Conservation (phyloP, 2,113 vertebrate genomes). For the Bagarius yarrelli region DNA sequence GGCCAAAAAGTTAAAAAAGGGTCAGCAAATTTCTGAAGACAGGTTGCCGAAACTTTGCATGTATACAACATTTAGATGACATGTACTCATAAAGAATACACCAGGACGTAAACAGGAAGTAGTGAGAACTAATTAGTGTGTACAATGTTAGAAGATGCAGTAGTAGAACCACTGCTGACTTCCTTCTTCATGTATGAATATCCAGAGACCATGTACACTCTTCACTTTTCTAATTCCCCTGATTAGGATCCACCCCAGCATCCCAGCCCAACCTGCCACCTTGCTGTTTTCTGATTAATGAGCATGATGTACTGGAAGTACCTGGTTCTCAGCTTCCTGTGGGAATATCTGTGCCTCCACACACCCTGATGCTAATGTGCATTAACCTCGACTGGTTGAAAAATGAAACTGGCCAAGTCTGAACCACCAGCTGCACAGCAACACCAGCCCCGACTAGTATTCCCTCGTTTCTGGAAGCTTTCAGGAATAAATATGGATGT, state of each 20-base stretch:
- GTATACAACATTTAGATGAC: not conserved
- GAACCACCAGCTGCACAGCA: conserved; percentile 50
- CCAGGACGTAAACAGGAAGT: not conserved
- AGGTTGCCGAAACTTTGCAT: not conserved
- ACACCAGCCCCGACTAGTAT: conserved; percentile 65
- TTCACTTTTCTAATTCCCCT: not conserved
- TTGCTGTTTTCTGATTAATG: conserved; percentile 41
- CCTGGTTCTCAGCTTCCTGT: not conserved
- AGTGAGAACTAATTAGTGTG: not conserved
- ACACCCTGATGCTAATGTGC: conserved; percentile 37
- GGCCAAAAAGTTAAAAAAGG: not conserved
- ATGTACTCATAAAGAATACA: no score
- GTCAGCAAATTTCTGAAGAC: not conserved
- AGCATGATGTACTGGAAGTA: conserved; percentile 20
- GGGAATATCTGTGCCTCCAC: conserved; percentile 5
- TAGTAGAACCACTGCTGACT: not conserved
- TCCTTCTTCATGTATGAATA: not conserved
- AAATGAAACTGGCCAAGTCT: conserved; percentile 36
- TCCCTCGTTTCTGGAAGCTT: conserved; percentile 67
- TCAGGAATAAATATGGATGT: conserved; percentile 74
- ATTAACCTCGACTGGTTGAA: conserved; percentile 65
- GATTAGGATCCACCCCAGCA: not conserved
- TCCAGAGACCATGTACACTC: not conserved
- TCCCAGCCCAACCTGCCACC: not conserved
- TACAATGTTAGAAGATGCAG: not conserved